Conservation (phyloP, 2,113 vertebrate species). For the Brachirus orientalis region DNA sequence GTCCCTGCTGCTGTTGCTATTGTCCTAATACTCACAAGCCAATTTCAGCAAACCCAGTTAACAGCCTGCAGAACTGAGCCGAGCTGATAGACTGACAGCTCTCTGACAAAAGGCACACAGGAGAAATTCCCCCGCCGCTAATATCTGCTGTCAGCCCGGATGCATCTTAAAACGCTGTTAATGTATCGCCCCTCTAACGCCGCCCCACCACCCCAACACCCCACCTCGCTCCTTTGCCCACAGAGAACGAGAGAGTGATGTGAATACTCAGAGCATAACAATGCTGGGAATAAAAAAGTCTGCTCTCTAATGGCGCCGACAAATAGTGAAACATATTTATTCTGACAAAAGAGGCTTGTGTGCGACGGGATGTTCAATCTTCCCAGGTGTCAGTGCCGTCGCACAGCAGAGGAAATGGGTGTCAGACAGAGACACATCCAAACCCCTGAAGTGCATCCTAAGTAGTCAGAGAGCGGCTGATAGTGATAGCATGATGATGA, state of each 20-base stretch:
- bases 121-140: conserved; percentile 44
- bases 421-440: conserved; percentile 64
- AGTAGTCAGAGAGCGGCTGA: conserved; percentile 54
- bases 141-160: conserved; percentile 64
- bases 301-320: conserved; percentile 60
- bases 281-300: conserved; percentile 38
- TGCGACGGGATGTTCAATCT: conserved; percentile 61
- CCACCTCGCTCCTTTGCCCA: conserved; percentile 28
- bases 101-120: conserved; percentile 63
- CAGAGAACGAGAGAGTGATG: conserved; percentile 42
- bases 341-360: conserved; percentile 62
- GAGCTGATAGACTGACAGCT: conserved; percentile 61
- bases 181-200: conserved; percentile 49
- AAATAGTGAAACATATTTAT: conserved; percentile 76
- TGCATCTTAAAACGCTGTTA: conserved; percentile 63
- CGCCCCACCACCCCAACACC: conserved; percentile 8
- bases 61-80: conserved; percentile 43
- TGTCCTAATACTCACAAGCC: conserved; percentile 54
- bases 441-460: conserved; percentile 67
- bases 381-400: conserved; percentile 64
- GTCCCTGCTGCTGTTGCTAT: conserved; percentile 47
- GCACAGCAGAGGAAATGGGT: conserved; percentile 51
- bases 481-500: conserved; percentile 44
- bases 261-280: conserved; percentile 66
- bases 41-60: conserved; percentile 56